Base-by-base conservation (phyloP, 2,888 invertebrate species). In the Disparrhopalites patrizii region DNA sequence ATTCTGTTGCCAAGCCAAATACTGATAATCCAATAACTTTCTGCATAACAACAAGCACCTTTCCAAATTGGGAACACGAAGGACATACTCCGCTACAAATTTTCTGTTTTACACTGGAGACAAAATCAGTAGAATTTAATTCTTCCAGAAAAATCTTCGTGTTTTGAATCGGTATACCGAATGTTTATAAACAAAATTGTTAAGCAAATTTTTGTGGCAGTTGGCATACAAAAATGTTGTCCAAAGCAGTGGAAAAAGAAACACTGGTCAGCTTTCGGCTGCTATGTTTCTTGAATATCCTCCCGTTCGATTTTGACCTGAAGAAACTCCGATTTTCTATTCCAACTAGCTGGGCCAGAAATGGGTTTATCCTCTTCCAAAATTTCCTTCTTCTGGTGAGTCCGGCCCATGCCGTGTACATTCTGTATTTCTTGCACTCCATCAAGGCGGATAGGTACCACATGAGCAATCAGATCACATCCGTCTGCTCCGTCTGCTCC, bases 181-280 rank as follows among this genome's bases (percentile, higher is more conserved):
- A n/a, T n/a, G n/a, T n/a, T n/a, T n/a, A n/a, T n/a, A n/a, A n/a
- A n/a, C n/a, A n/a, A n/a, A n/a, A n/a, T n/a, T n/a, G n/a, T n/a
- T n/a, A n/a, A n/a, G n/a, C n/a, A n/a, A n/a, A n/a, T n/a, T n/a
- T n/a, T n/a, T n/a, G n/a, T n/a, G n/a, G n/a, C n/a, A n/a, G n/a
- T n/a, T n/a, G n/a, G n/a, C n/a, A n/a, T n/a, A n/a, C n/a, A n/a
- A 51, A 51, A 3, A 51, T 51, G 51, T 51, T 51, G 51, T 25
- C 10, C 15, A 4, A 15, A 13, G 18, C 23, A 20, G 51, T 51
- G 25, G 51, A 51, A 23, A 3, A 5, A 3, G 51, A 13, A 8
- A 23, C 27, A 13, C 27, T 51, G 10, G 15, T 5, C 13, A 23
- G 13, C 7, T 51, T 51, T 23, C 8, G 10, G 13, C 8, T 20